Base-by-base conservation (phyloP, 2,797 vertebrate genomes). In the Antennarius maculatus region DNA sequence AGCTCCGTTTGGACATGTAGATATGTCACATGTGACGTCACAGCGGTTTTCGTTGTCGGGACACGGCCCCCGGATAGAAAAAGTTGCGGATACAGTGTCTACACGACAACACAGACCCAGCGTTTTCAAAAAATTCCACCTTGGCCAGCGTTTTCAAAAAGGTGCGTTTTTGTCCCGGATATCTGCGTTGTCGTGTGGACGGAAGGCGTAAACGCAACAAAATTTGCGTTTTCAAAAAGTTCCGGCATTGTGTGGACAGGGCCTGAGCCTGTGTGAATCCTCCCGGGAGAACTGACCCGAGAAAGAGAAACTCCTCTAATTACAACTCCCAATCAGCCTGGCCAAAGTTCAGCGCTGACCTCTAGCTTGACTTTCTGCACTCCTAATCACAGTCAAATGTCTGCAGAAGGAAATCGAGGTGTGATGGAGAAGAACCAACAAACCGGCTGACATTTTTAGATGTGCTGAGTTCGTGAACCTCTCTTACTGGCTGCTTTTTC, bases 321-420 rank as follows among this genome's bases (percentile, higher is more conserved):
- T 92, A 91, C 88, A 76, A 71, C 80, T 79, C 82, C 86, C 89
- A 92, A 91, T 91, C 89, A 91, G 83, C 49, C 83, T 45, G 61
- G 75, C 69, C 81, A 16, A 74, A 68, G 80, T 58, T 79, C 80
- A 76, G 69, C 67, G 17, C 69, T 90, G 88, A 91, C 90, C 86
- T 76, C 73, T 47, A 55, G 76, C 74, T 76, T 54, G 54, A 82
- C 80, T 75, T 71, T 54, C 57, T 28, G 60, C 51, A 13, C 74
- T 77, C 66, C 80, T 80, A 81, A 87, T 83, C 83, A 89, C 76
- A 73, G 79, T 83, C 78, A 83, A 88, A 90, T 69, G 86, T 79
- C 79, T 78, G 75, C 79, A 28, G 71, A 72, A 73, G 85, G 86
- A 86, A 84, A 56, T 53, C 5, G 79, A 87, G 88, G 88, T 89